Base-by-base conservation (phyloP, 2,797 vertebrate genomes). In the Anguilla marmorata region DNA sequence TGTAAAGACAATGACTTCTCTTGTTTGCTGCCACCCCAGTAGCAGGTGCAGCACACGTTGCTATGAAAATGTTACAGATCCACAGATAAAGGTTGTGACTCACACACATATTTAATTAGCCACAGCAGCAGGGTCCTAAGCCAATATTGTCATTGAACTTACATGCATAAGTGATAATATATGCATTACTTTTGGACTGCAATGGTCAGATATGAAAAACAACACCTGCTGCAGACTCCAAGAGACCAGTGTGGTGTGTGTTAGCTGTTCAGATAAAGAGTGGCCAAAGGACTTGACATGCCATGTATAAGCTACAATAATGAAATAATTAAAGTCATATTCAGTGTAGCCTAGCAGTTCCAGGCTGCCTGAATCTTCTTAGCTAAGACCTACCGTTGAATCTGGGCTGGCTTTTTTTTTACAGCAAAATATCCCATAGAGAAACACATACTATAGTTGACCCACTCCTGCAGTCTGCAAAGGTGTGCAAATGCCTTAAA, bases 251-350 rank as follows among this genome's bases (percentile, higher is more conserved):
- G 83, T 58, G 60, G 14, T 33, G 76, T 72, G 56, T 48, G 76
- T 58, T 82, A 50, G 85, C 86, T 86, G 30, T 90, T 33, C 74
- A 87, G 84, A 86, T 84, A 19, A 88, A 85, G 69, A 85, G 80
- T 3, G 54, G 66, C 16, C 21, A 19, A 19, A 74, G 33, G 83
- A 2, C 72, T 52, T 16, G 3, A 4, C n/a, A 82, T n/a, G 3
- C 83, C 52, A 11, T 66, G n/a, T n/a, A 5, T 24, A 24, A 21
- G 3, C 76, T 16, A 1, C 45, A 48, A 11, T 66, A 45, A 82
- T 88, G 54, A 54, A 50, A 85, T 87, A 88, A 69, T 82, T 82
- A 19, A 52, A 88, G 85, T 86, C 48, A 88, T 63, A 45, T 69
- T 76, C 12, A 24, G 7, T 21, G 48, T 91, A 79, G 60, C 48